Evolutionary conservation across 2,113 vertebrate species (phyloP), one percentile per base, ranked within the genome.

Genomic region (Willisornis vidua): DNA sequence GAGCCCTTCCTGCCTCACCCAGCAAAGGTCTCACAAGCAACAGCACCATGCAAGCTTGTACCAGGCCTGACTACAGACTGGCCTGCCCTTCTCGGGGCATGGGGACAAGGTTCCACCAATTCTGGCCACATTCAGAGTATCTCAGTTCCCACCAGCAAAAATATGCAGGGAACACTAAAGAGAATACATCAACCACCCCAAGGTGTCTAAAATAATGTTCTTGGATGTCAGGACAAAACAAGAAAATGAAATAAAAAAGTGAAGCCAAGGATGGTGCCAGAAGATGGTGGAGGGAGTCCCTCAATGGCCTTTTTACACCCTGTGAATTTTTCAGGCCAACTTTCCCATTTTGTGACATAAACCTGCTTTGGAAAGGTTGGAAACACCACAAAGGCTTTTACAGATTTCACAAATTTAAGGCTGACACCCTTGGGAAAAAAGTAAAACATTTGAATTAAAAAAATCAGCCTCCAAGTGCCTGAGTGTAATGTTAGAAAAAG

Each of bases 401-500:
- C 6, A 59, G 49, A 72, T 52, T 58, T 87, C 43, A 61, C 52
- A 67, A 23, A 71, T 51, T 23, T n/a, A 33, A 43, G 78, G 63
- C 48, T 1, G 41, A 65, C 8, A 45, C 29, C 43, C 59, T 37
- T 1, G 1, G 9, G 54, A 76, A 28, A 70, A 48, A 59, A n/a
- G 26, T 28, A 39, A 54, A 28, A 54, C 65, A 19, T 1, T 23
- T 22, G 23, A 76, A 68, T 67, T 19, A 68, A 63, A 46, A 75
- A 68, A 45, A 35, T 35, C 31, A 31, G 51, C 39, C 68, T 87
- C 71, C 51, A 62, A 77, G 70, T 85, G 93, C 93, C 95, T 74
- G 90, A 96, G 94, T 65, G 52, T 81, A 94, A 87, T 78, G 58
- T 45, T 68, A 80, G 55, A 85, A 66, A 61, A 76, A 10, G 19